Evolutionary conservation across 2,888 invertebrate species (phyloP).

Genomic region (Cheiracanthium punctorium): DNA sequence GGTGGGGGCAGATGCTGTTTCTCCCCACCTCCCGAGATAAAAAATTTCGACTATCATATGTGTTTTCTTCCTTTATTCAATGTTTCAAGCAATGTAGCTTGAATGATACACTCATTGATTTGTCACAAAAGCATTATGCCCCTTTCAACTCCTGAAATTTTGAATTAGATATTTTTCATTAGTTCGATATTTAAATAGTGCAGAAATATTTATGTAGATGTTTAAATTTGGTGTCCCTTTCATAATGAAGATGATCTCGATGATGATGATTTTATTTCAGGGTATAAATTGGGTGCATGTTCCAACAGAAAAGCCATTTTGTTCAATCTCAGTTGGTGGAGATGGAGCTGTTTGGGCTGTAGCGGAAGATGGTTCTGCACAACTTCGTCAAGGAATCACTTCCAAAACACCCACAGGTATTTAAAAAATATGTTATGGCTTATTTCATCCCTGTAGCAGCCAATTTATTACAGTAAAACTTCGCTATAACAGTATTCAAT

Average conservation of each 20-base stretch:
- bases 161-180: no score
- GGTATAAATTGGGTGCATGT: slow-evolving; percentile 88
- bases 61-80: no score
- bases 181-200: neutral
- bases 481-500: no score
- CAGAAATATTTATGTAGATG: neutral
- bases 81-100: no score
- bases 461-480: no score
- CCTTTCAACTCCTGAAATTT: no score
- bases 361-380: slow-evolving; percentile 89
- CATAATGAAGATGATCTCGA: neutral
- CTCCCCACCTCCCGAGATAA: no score
- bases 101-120: no score
- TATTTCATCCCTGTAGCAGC: no score
- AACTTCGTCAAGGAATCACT: slow-evolving; percentile 86
- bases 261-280: slow-evolving; percentile 74
- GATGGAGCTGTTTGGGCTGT: slow-evolving; percentile 82
- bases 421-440: neutral
- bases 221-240: neutral
- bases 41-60: no score
- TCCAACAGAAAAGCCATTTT: slow-evolving; percentile 86
- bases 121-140: no score
- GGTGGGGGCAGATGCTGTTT: no score
- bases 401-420: slow-evolving; percentile 79
- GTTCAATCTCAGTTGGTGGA: slow-evolving; percentile 79